Conservation (phyloP, 37 sponge, comb jelly and placozoan genomes). For the Mnemiopsis leidyi region DNA sequence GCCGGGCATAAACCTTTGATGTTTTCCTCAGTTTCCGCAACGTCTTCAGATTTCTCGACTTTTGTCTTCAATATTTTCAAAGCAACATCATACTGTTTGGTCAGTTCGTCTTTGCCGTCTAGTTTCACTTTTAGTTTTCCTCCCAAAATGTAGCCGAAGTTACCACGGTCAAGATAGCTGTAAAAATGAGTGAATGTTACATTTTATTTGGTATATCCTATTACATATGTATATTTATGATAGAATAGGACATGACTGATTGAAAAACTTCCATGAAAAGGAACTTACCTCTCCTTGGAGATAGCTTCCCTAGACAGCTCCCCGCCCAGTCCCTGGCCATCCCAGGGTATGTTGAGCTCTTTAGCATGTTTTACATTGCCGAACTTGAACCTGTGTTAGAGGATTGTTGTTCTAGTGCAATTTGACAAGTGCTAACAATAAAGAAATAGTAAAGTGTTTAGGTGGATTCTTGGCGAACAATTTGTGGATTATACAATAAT, state of each 20-base stretch:
- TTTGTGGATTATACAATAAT: no score
- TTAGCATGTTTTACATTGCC: background rate
- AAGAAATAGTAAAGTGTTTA: no score
- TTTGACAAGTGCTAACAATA: no score
- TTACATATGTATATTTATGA: no score
- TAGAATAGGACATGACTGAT: no score
- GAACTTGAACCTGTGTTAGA: background rate
- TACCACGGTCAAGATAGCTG: slow-evolving; percentile 8
- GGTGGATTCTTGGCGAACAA: no score
- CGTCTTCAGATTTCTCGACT: background rate
- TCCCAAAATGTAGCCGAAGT: slow-evolving; percentile 46
- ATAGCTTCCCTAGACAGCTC: slow-evolving; percentile 56
- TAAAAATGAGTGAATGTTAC: no score
- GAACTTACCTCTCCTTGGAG: slow-evolving; percentile 22
- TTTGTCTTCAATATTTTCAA: slow-evolving; percentile 39
- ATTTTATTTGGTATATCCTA: no score
- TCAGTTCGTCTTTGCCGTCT: slow-evolving; percentile 4
- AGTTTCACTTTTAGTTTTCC: slow-evolving; percentile 55
- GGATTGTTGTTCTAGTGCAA: no score
- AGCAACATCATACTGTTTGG: slow-evolving; percentile 57
- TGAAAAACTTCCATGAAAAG: no score
- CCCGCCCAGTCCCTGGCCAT: slow-evolving; percentile 26
- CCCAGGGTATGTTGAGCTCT: background rate
- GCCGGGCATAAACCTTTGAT: background rate
- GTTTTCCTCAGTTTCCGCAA: background rate